These are phyloP conservation scores for Poecilia gillii DNA, from an alignment of 2,797 vertebrate genomes.

Conservation along the genomic window DNA sequence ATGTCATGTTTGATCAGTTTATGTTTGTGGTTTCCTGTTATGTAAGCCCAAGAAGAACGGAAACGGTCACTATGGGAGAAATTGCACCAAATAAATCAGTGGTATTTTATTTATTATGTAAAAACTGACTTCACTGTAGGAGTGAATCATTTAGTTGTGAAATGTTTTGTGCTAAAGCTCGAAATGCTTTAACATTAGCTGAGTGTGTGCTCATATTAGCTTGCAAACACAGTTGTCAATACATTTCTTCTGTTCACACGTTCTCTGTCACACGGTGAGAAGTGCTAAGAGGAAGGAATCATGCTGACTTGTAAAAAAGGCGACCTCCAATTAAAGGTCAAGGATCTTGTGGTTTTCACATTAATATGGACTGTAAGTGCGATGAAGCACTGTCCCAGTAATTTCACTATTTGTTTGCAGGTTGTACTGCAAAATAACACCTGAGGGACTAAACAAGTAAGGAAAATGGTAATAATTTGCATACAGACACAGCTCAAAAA, in stretches of 20 bases:
- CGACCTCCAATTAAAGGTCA: constrained; percentile 46
- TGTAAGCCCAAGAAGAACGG: background rate
- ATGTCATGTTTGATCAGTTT: background rate
- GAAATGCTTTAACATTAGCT: background rate
- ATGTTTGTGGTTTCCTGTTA: background rate
- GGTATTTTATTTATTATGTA: background rate
- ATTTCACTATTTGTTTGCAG: constrained; percentile 25
- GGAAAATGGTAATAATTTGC: constrained; percentile 8
- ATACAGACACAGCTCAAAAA: background rate
- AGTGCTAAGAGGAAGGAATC: constrained; percentile 18
- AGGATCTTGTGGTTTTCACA: constrained; percentile 42
- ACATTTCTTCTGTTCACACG: background rate
- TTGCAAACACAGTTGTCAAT: constrained; percentile 11
- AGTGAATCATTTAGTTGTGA: background rate
- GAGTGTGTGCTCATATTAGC: background rate
- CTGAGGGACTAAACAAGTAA: background rate
- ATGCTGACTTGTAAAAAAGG: constrained; percentile 2
- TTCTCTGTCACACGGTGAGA: constrained; percentile 12
- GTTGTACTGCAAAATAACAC: constrained; percentile 1
- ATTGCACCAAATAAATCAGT: background rate
- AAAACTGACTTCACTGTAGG: background rate
- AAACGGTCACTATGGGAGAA: background rate
- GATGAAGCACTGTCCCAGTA: constrained; percentile 14
- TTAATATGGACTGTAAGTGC: constrained; percentile 15
- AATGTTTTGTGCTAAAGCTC: background rate